A percentile compares a stretch with the other conserved stretches of the same genome.
Evolutionary conservation across 2,888 invertebrate species (phyloP).

Genomic region (Amphipyra berbera): DNA sequence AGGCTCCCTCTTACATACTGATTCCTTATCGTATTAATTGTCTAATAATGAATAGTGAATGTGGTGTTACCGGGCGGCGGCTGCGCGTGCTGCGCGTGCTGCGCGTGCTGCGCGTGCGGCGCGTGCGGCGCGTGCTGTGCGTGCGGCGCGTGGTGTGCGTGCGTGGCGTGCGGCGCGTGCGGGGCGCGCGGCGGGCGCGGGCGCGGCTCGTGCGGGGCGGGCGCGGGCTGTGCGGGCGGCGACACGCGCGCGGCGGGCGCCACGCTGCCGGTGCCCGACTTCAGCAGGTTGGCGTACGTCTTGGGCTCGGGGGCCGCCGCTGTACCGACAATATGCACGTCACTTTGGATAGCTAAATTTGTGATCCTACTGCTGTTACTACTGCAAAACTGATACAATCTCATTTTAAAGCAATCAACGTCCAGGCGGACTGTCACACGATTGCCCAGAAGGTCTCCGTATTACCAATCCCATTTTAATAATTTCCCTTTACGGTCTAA

Average conservation of each 20-base stretch:
- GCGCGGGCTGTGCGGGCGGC: slow-evolving; percentile 72
- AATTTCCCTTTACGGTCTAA: too few species aligned
- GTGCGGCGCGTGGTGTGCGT: slow-evolving; percentile 68
- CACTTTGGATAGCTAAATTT: neutral
- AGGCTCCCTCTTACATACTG: too few species aligned
- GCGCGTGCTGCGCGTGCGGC: slow-evolving; percentile 28
- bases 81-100: slow-evolving; percentile 64
- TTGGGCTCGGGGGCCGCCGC: slow-evolving; percentile 92
- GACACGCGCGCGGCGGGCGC: slow-evolving; percentile 56
- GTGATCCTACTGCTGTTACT: too few species aligned
- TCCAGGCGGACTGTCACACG: too few species aligned
- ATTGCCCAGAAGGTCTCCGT: too few species aligned
- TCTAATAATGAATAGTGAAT: neutral
- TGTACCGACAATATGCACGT: slow-evolving; percentile 25
- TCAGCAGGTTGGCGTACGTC: slow-evolving; percentile 96
- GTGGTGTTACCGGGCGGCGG: slow-evolving; percentile 28
- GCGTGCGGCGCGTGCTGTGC: slow-evolving; percentile 62
- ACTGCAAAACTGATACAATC: too few species aligned
- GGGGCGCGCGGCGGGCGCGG: slow-evolving; percentile 60
- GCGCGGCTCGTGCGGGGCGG: slow-evolving; percentile 93
- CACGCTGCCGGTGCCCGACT: slow-evolving; percentile 85
- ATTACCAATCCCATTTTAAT: too few species aligned
- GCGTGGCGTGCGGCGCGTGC: slow-evolving; percentile 51
- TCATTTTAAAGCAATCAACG: too few species aligned
- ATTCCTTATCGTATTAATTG: too few species aligned